A percentile compares a stretch with the other conserved stretches of the same genome.
phyloP scores from a whole-genome alignment of 2,797 vertebrate species.

The Syngnathus rostellatus region DNA sequence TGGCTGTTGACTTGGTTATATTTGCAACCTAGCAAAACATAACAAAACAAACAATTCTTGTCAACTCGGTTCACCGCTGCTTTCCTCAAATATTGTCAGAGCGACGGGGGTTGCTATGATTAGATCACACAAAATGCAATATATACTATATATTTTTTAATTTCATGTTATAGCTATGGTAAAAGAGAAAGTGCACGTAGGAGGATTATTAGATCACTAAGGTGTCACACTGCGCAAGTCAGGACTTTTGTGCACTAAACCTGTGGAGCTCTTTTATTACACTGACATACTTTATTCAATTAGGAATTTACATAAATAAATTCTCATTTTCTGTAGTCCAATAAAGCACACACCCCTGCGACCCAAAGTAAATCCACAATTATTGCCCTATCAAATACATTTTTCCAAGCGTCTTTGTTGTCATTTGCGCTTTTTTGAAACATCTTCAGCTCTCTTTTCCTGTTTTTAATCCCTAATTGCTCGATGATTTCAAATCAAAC shows the following conservation, averaged over 20 bases:
- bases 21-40: constrained; percentile 80
- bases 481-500: constrained; percentile 79
- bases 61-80: too few species aligned
- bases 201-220: constrained; percentile 69
- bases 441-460: constrained; percentile 46
- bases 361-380: constrained; percentile 80
- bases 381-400: constrained; percentile 79
- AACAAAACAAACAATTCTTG: constrained; percentile 10
- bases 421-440: constrained; percentile 47
- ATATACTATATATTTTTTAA: constrained; percentile 36
- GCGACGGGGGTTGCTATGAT: background rate
- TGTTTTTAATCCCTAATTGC: constrained; percentile 70
- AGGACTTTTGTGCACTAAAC: constrained; percentile 71
- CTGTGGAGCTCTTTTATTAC: constrained; percentile 81
- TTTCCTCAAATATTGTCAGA: background rate
- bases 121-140: constrained; percentile 16
- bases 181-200: constrained; percentile 63
- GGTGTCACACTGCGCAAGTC: constrained; percentile 72
- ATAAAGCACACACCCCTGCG: constrained; percentile 77
- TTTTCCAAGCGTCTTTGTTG: constrained; percentile 75
- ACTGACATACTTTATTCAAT: constrained; percentile 78
- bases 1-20: constrained; percentile 99
- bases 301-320: constrained; percentile 82
- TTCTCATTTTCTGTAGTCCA: constrained; percentile 75
- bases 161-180: constrained; percentile 51